These are phyloP conservation scores for Microctenopoma lineatum DNA, from an alignment of 2,797 vertebrate species.

Conservation along the genomic window DNA sequence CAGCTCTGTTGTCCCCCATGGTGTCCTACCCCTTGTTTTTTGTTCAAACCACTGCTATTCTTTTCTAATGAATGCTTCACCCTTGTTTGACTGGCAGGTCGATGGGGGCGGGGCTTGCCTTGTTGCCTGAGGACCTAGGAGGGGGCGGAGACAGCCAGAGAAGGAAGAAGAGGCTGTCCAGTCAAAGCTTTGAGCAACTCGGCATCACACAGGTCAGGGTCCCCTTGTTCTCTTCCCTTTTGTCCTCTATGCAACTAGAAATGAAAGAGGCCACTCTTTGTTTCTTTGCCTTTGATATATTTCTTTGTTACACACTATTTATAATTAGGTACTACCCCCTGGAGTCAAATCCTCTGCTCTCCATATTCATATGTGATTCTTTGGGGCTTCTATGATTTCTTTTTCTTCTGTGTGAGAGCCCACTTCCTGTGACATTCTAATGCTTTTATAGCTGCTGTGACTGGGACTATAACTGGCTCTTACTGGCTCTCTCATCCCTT, in stretches of 20 bases:
- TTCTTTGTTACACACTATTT: conserved; percentile 67
- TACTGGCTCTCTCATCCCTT: conserved; percentile 61
- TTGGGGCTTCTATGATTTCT: conserved; percentile 44
- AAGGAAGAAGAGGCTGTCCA: conserved; percentile 89
- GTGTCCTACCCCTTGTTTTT: conserved; percentile 56
- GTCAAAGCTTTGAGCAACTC: conserved; percentile 82
- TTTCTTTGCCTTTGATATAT: conserved; percentile 64
- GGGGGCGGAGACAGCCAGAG: conserved; percentile 83
- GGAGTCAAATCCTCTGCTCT: conserved; percentile 63
- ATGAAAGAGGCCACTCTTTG: conserved; percentile 63
- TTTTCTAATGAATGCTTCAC: conserved; percentile 71
- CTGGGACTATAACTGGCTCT: conserved; percentile 58
- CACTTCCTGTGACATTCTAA: conserved; percentile 53
- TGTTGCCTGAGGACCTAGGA: conserved; percentile 87
- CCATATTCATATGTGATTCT: conserved; percentile 65
- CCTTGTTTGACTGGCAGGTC: conserved; percentile 84
- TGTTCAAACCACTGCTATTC: conserved; percentile 57
- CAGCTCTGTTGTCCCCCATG: conserved; percentile 61
- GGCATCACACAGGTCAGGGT: conserved; percentile 85
- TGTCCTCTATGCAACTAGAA: conserved; percentile 49
- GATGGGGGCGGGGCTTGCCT: conserved; percentile 85
- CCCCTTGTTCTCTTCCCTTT: conserved; percentile 48
- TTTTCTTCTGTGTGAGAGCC: conserved; percentile 55
- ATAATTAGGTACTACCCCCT: conserved; percentile 68
- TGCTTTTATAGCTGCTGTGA: conserved; percentile 61